Evolutionary conservation across 1,140 invertebrate species (phyloP).

Genomic region (Cydia fagiglandana): DNA sequence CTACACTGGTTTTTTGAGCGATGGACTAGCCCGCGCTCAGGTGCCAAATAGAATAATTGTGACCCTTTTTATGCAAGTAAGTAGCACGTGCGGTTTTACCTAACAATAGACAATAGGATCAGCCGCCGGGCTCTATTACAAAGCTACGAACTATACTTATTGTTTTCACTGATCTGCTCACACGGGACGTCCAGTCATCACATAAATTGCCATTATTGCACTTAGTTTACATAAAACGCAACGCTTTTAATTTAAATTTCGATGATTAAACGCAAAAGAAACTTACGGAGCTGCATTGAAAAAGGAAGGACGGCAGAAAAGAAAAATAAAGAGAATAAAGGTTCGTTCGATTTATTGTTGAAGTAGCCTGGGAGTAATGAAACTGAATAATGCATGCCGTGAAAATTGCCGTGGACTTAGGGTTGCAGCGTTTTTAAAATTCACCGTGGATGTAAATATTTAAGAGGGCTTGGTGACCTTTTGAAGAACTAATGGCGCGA

Average conservation of each 20-base stretch:
- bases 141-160: too few species aligned
- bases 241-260: background rate
- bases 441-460: slow-evolving; percentile 20
- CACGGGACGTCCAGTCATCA: too few species aligned
- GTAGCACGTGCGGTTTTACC: too few species aligned
- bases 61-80: too few species aligned
- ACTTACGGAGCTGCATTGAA: background rate
- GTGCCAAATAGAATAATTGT: too few species aligned
- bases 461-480: slow-evolving; percentile 5
- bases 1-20: too few species aligned
- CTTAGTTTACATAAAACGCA: too few species aligned
- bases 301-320: slow-evolving; percentile 17
- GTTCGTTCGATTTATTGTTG: slow-evolving; percentile 70
- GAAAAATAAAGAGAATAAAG: slow-evolving; percentile 25
- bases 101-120: too few species aligned
- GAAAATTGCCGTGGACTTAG: slow-evolving; percentile 65
- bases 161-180: too few species aligned
- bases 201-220: too few species aligned
- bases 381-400: slow-evolving; percentile 75
- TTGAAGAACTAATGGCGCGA: slow-evolving; percentile 42
- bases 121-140: too few species aligned
- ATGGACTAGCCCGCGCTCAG: too few species aligned
- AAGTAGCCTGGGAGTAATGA: slow-evolving; percentile 72
- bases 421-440: slow-evolving; percentile 42
- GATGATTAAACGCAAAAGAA: slow-evolving; percentile 2